Conservation (phyloP, 1,140 invertebrate genomes). For the Eriosoma lanigerum region DNA sequence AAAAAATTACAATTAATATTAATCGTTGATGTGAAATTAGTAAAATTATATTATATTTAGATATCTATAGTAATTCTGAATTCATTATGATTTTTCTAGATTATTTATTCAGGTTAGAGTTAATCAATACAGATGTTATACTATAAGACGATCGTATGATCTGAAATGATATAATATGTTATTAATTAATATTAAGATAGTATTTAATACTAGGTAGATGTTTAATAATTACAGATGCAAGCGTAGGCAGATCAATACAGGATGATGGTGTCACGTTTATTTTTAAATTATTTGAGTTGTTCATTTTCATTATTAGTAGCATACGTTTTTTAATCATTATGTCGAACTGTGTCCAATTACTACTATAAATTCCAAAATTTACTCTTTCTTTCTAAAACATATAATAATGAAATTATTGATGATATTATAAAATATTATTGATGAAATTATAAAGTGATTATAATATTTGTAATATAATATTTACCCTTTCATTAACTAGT, state of each 20-base stretch:
- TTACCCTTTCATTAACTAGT: background rate
- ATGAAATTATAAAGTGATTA: too few relatives aligned
- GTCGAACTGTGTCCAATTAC: background rate
- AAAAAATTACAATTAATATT: too few relatives aligned
- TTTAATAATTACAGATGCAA: background rate
- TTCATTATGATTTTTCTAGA: too few relatives aligned
- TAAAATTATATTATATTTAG: too few relatives aligned
- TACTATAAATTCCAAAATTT: background rate
- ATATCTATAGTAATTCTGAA: too few relatives aligned
- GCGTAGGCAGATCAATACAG: background rate
- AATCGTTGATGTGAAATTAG: too few relatives aligned
- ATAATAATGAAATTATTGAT: too few relatives aligned
- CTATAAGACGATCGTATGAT: background rate
- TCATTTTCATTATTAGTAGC: background rate
- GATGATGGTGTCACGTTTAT: background rate
- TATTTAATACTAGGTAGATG: too few relatives aligned
- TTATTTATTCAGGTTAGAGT: background rate
- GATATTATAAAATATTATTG: too few relatives aligned
- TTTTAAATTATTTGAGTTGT: background rate
- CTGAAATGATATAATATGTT: slow-evolving; percentile 2
- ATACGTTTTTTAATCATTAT: background rate
- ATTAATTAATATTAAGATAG: background rate
- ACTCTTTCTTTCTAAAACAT: background rate
- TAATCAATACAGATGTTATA: slow-evolving; percentile 1
- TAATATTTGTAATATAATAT: too few relatives aligned